These are phyloP conservation scores for Actias luna DNA, from an alignment of 2,888 invertebrate genomes.

Conservation along the genomic window DNA sequence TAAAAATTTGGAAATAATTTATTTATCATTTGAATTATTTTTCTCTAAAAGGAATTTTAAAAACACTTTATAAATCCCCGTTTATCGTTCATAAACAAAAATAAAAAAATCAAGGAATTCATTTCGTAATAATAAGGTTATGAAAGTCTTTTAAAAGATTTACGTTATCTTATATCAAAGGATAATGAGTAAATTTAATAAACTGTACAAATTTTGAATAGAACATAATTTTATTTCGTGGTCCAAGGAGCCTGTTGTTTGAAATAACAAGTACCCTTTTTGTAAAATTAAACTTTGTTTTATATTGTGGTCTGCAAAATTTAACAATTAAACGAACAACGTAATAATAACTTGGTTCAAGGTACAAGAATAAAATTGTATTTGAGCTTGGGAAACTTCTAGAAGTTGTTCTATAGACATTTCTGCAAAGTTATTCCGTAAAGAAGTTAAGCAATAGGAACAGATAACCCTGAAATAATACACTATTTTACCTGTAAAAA, in stretches of 20 bases:
- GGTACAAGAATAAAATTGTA: neutral
- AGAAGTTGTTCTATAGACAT: neutral
- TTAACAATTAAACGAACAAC: constrained; percentile 4
- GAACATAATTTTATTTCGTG: constrained; percentile 29
- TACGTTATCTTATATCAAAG: constrained; percentile 33
- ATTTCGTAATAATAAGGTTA: constrained; percentile 5
- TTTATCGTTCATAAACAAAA: neutral
- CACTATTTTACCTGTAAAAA: too few species aligned
- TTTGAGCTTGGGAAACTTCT: neutral
- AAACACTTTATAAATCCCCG: neutral
- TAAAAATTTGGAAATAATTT: too few species aligned
- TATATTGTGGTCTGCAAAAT: constrained; percentile 6
- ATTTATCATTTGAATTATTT: too few species aligned
- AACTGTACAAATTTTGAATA: constrained; percentile 19
- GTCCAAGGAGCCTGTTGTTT: constrained; percentile 1
- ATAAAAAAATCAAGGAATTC: neutral
- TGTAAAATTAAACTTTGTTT: constrained; percentile 19
- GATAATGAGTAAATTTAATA: constrained; percentile 43
- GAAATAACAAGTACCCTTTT: constrained; percentile 19
- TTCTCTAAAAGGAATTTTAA: neutral
- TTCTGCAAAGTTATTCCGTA: neutral
- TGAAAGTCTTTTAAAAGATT: constrained; percentile 15
- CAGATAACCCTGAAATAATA: neutral
- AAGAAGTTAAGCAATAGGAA: neutral
- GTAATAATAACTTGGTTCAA: constrained; percentile 1